Percentiles rank a stretch among this genome's conserved stretches.
Conservation (phyloP, 1,140 invertebrate genomes). For the Pogonomyrmex californicus region DNA sequence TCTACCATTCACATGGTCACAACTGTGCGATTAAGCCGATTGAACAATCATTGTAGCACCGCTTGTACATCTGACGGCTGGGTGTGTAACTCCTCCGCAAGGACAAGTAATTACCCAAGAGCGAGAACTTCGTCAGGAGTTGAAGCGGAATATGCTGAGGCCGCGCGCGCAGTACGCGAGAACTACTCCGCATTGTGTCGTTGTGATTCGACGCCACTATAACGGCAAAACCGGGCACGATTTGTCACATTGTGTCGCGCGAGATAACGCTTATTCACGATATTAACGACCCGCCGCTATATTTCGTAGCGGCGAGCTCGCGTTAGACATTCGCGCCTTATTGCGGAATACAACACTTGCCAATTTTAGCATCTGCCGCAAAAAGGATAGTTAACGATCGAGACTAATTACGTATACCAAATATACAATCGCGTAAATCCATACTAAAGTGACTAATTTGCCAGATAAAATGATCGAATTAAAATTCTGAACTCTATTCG, state of each 20-base stretch:
- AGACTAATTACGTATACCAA: slow-evolving; percentile 9
- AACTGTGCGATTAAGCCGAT: slow-evolving; percentile 69
- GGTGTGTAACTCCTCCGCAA: slow-evolving; percentile 60
- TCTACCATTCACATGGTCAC: slow-evolving; percentile 31
- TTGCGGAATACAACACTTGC: slow-evolving; percentile 31
- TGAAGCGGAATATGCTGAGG: slow-evolving; percentile 60
- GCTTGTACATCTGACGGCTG: slow-evolving; percentile 66
- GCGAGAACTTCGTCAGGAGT: slow-evolving; percentile 71
- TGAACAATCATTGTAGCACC: slow-evolving; percentile 69
- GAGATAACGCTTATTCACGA: slow-evolving; percentile 76
- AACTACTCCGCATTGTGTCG: slow-evolving; percentile 72
- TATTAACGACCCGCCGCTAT: slow-evolving; percentile 67
- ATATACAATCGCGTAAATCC: neutral
- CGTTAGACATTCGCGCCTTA: slow-evolving; percentile 38
- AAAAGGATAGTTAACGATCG: slow-evolving; percentile 45
- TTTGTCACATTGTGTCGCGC: slow-evolving; percentile 73
- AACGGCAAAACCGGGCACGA: slow-evolving; percentile 68
- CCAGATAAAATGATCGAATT: neutral
- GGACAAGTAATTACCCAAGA: slow-evolving; percentile 72
- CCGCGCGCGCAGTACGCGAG: slow-evolving; percentile 55
- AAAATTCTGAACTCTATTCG: neutral
- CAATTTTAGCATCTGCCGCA: slow-evolving; percentile 39
- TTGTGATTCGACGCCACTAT: slow-evolving; percentile 67
- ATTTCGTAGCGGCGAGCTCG: slow-evolving; percentile 63
- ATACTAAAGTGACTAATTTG: slow-evolving; percentile 1